Base-by-base conservation (phyloP, 2,113 vertebrate genomes). In the Lepus americanus region DNA sequence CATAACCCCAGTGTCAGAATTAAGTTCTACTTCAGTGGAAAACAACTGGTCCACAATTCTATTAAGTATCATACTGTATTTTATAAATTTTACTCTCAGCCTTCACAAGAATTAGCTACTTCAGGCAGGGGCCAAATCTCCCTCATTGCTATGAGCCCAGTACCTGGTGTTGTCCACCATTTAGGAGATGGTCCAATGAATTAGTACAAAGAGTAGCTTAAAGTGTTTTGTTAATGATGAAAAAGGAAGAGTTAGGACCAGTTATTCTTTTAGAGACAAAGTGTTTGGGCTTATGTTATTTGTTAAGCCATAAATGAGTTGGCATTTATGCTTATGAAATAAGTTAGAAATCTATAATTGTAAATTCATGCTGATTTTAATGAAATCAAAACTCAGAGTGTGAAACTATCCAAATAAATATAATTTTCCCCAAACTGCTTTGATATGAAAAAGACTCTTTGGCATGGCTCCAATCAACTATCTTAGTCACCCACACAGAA, bases 341-440 rank as follows among this genome's bases (percentile, higher is more conserved):
- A 96, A 97, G 90, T 96, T 97, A 89, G 87, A 94, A 88, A 92
- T 97, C 95, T 94, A 86, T 97, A 94, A 96, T 96, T 97, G 97
- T 96, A 96, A 97, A 96, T 96, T 95, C 96, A 88, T 92, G 79
- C 88, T 96, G 95, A 90, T 95, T 97, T 97, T 96, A 97, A 97
- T 96, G 97, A 97, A 97, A 96, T 96, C 97, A 97, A 97, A 96
- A 96, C 96, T 96, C 92, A 86, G 93, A 97, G 96, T 97, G 95
- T 97, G 95, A 97, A 95, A 92, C 96, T 94, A 94, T 97, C 95
- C 94, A 97, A 97, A 97, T 97, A 97, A 97, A 97, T 97, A 95
- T 96, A 97, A 97, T 97, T 97, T 97, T 92, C 92, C 74, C 90
- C 90, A 96, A 97, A 97, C 95, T 96, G 86, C 95, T 96, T 96